Conservation (phyloP, 2,888 invertebrate genomes). For the Herminia tarsipennalis region DNA sequence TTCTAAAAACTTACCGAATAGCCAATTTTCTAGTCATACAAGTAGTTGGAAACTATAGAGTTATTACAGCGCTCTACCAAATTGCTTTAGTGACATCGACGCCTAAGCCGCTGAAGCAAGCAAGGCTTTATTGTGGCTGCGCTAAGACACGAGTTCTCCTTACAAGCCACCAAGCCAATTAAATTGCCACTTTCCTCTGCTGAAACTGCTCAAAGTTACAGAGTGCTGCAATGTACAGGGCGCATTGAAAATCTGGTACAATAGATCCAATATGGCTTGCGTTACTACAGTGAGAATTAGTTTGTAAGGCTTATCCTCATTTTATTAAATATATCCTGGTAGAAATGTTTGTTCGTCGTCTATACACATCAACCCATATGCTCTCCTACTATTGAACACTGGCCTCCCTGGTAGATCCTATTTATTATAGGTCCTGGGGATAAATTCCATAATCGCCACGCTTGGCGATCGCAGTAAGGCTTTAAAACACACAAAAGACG, state of each 20-base stretch:
- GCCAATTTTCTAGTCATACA: not conserved
- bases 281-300: not conserved
- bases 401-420: too few species aligned
- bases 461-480: too few species aligned
- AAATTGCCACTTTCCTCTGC: conserved; percentile 28
- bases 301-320: not conserved
- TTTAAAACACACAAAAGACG: too few species aligned
- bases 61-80: conserved; percentile 1
- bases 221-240: not conserved
- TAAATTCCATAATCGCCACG: too few species aligned
- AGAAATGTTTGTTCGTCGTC: too few species aligned
- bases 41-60: conserved; percentile 1
- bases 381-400: too few species aligned
- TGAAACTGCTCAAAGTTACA: conserved; percentile 3
- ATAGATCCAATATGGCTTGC: not conserved
- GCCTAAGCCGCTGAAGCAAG: not conserved
- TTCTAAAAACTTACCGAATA: too few species aligned
- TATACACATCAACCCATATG: too few species aligned
- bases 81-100: conserved; percentile 6
- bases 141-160: conserved; percentile 7
- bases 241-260: not conserved
- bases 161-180: conserved; percentile 26
- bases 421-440: too few species aligned
- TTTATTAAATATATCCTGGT: not conserved
- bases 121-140: conserved; percentile 11